Evolutionary conservation across 2,888 invertebrate species (phyloP).

Genomic region (Acrobasis consociella): DNA sequence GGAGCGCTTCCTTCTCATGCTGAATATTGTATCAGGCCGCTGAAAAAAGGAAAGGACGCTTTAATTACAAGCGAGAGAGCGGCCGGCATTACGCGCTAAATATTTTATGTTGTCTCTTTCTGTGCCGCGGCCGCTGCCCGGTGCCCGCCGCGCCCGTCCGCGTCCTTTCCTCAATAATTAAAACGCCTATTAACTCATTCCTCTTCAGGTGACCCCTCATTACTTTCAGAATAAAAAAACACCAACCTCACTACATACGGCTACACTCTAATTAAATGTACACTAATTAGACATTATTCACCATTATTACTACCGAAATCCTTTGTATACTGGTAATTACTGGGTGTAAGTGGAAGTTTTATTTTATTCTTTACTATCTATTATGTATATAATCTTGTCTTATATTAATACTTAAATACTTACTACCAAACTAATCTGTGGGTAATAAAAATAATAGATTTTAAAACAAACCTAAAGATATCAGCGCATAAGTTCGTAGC

Average conservation of each 20-base stretch:
- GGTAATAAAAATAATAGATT: too few relatives aligned
- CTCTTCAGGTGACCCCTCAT: constrained; percentile 73
- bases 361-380: too few relatives aligned
- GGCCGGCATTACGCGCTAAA: constrained; percentile 78
- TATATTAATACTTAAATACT: too few relatives aligned
- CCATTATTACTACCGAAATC: constrained; percentile 21
- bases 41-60: constrained; percentile 83
- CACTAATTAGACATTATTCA: constrained; percentile 28
- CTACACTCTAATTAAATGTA: constrained; percentile 34
- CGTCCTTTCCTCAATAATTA: constrained; percentile 74
- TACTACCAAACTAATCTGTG: too few relatives aligned
- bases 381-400: too few relatives aligned
- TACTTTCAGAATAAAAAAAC: constrained; percentile 60
- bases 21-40: constrained; percentile 83
- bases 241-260: constrained; percentile 39
- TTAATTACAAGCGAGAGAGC: constrained; percentile 82
- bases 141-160: constrained; percentile 43
- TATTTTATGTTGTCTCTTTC: constrained; percentile 82
- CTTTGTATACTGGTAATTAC: constrained; percentile 3
- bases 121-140: constrained; percentile 45
- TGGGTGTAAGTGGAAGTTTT: too few relatives aligned
- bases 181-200: constrained; percentile 81
- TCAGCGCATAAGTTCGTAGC: not conserved
- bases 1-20: constrained; percentile 82
- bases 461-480: too few relatives aligned